phyloP scores from a whole-genome alignment of 2,888 invertebrate genomes.

The Bugula neritina region DNA sequence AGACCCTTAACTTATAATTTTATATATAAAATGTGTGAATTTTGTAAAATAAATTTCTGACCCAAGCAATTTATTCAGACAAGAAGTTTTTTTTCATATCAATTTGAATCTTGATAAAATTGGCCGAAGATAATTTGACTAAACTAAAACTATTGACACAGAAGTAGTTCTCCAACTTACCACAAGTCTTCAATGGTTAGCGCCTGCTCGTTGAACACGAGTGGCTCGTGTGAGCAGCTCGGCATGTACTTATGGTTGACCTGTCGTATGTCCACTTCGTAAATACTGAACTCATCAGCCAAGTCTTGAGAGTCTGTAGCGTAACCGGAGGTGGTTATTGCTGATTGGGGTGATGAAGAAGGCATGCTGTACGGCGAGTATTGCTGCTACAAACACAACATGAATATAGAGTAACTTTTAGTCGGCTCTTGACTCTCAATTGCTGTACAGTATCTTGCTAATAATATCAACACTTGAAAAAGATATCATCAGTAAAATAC shows the following conservation, averaged over 20 bases:
- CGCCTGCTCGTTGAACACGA: slow-evolving; percentile 22
- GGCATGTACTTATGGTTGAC: slow-evolving; percentile 26
- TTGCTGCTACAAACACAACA: not conserved
- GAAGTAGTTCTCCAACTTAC: slow-evolving; percentile 12
- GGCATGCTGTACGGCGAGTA: slow-evolving; percentile 11
- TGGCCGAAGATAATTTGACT: too few species aligned
- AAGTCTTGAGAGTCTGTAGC: slow-evolving; percentile 20
- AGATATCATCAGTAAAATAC: too few species aligned
- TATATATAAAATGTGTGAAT: too few species aligned
- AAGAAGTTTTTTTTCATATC: too few species aligned
- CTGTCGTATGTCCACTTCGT: slow-evolving; percentile 19
- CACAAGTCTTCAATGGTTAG: slow-evolving; percentile 2
- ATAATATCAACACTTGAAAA: too few species aligned
- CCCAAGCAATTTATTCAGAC: too few species aligned
- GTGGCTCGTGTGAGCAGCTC: slow-evolving; percentile 22
- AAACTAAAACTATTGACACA: too few species aligned
- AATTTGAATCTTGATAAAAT: too few species aligned
- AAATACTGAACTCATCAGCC: slow-evolving; percentile 11
- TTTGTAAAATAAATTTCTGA: too few species aligned
- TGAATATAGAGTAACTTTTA: not conserved
- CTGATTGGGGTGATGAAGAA: slow-evolving; percentile 7
- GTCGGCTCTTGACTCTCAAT: not conserved
- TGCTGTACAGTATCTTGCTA: too few species aligned
- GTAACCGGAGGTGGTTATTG: not conserved
- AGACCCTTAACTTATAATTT: too few species aligned